Conservation (phyloP, 2,888 invertebrate species). For the Cephus sareptanus region DNA sequence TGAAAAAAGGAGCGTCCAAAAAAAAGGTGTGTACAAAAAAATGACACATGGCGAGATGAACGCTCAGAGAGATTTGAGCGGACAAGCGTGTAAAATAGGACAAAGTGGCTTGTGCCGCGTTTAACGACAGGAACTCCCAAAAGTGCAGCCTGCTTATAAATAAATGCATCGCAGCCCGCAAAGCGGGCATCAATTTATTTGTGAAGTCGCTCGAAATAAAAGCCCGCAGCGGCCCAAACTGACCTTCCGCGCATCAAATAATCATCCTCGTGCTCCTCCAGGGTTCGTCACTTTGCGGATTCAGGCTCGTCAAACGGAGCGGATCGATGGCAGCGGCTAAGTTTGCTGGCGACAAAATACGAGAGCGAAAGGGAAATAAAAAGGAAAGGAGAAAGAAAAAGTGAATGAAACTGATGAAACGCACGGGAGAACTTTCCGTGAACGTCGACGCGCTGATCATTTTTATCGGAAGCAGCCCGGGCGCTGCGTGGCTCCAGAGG, state of each 20-base stretch:
- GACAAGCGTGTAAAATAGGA: slow-evolving; percentile 3
- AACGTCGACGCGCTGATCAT: not conserved
- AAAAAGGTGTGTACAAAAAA: not conserved
- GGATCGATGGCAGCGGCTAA: not conserved
- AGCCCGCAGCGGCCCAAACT: not conserved
- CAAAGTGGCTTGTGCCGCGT: slow-evolving; percentile 40
- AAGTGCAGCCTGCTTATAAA: slow-evolving; percentile 36
- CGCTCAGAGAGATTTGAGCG: not conserved
- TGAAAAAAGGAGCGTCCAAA: not conserved
- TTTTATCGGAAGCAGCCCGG: not conserved
- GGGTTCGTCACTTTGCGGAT: not conserved
- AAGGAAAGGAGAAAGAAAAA: not conserved
- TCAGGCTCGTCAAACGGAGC: not conserved
- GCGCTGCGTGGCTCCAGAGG: not conserved
- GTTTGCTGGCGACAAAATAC: not conserved
- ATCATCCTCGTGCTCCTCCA: not conserved
- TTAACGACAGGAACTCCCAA: slow-evolving; percentile 41
- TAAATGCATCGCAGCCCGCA: slow-evolving; percentile 24
- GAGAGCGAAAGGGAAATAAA: not conserved
- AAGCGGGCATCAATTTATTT: slow-evolving; percentile 27
- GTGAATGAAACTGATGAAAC: not conserved
- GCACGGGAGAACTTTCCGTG: not conserved
- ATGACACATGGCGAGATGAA: not conserved
- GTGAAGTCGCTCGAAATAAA: not conserved
- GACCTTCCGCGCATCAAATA: not conserved